Evolutionary conservation across 1,140 invertebrate species (phyloP).

Genomic region (Procambarus clarkii): DNA sequence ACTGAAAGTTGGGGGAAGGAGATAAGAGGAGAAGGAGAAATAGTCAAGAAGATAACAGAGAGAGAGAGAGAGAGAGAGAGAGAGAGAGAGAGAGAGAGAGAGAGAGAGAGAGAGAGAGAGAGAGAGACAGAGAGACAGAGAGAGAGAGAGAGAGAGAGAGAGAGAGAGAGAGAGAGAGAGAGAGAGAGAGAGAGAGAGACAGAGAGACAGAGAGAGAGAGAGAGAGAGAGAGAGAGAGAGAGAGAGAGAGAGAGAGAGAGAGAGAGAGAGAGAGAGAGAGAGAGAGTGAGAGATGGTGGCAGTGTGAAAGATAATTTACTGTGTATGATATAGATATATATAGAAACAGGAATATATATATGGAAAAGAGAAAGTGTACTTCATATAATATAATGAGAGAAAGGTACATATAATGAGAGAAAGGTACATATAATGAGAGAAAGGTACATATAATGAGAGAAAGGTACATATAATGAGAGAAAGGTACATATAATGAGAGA

Average conservation of each 20-base stretch:
- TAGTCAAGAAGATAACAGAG: background rate
- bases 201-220: conserved; percentile 1
- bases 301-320: no score
- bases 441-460: no score
- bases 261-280: conserved; percentile 1
- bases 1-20: background rate
- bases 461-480: no score
- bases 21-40: background rate
- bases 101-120: background rate
- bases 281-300: background rate
- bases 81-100: background rate
- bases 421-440: no score
- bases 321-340: no score
- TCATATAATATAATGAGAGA: no score
- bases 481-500: no score
- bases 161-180: background rate
- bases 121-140: background rate
- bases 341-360: no score
- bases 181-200: background rate
- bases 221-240: conserved; percentile 11
- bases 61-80: background rate
- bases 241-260: background rate
- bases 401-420: no score
- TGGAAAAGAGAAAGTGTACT: no score
- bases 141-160: background rate